phyloP scores from a whole-genome alignment of 2,888 invertebrate species.

The Cyaniris semiargus region DNA sequence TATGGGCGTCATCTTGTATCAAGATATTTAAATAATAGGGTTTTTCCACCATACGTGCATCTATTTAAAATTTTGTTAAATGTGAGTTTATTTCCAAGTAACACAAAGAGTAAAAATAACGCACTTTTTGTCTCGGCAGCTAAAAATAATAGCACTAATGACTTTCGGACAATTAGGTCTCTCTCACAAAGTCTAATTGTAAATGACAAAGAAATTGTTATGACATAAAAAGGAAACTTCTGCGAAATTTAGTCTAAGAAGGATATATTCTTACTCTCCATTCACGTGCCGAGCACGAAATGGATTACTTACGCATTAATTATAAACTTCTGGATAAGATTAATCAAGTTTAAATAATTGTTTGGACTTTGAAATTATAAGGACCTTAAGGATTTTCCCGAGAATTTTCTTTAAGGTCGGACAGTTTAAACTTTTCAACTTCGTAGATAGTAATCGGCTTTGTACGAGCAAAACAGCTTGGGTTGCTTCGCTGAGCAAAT shows the following conservation, averaged over 20 bases:
- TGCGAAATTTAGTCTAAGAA: neutral
- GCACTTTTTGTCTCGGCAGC: neutral
- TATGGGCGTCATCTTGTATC: no score
- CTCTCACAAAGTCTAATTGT: neutral
- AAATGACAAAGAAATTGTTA: slow-evolving; percentile 6
- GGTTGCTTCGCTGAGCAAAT: neutral
- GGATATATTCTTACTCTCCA: neutral
- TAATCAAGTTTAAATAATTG: slow-evolving; percentile 29
- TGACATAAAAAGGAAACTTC: neutral
- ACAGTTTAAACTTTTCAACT: slow-evolving; percentile 8
- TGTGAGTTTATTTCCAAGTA: no score
- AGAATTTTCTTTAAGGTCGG: slow-evolving; percentile 3
- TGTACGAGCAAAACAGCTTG: slow-evolving; percentile 5
- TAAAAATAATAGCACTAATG: neutral
- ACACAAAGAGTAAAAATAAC: neutral
- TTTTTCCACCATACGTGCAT: no score
- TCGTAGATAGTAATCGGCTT: slow-evolving; percentile 12
- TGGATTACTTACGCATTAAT: slow-evolving; percentile 13
- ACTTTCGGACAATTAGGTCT: slow-evolving; percentile 12
- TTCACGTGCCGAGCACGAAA: slow-evolving; percentile 13
- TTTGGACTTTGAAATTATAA: slow-evolving; percentile 19
- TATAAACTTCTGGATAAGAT: slow-evolving; percentile 28
- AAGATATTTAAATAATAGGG: no score
- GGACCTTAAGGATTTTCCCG: neutral
- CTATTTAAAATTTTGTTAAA: no score